Evolutionary conservation across 2,113 vertebrate species (phyloP), one percentile per base, ranked within the genome.

Genomic region (Cepphus grylle): DNA sequence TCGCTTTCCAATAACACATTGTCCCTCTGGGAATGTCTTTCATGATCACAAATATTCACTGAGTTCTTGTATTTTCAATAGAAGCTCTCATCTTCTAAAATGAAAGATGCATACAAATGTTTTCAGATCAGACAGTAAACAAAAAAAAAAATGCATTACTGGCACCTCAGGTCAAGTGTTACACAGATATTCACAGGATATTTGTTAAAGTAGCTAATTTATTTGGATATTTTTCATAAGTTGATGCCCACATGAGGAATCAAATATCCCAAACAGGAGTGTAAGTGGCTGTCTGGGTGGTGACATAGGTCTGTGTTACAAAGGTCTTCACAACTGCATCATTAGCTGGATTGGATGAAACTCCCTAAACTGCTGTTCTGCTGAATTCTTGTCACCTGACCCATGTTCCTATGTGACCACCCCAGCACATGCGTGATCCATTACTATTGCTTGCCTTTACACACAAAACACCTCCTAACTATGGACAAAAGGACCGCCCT

Each of bases 371-470:
- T 67, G 30, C 36, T 52, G 8, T n/a, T 72, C 38, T 38, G 27
- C 27, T 62, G 38, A 38, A 63, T 80, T 47, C 45, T 71, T n/a
- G 27, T 55, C 40, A 63, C 18, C 8, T 63, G 47, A 32, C 29
- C 12, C 15, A 30, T n/a, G 14, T 25, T n/a, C 16, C 13, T 62
- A 4, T 0, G 2, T 42, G 25, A n/a, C n/a, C 30, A n/a, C 22
- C 7, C 23, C 50, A 50, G 36, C 36, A 72, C 29, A 22, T 22
- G 6, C 0, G 2, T 50, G 50, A 66, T 26, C 16, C 15, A 12
- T 55, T 69, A 69, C 11, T 55, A 30, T 25, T 53, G 53, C 20
- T 47, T n/a, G 47, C n/a, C 12, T 30, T 76, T 69, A 47, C 10
- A 7, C 38, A 47, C 61, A 82, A 43, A 25, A 0, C 6, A 70